Conservation (phyloP, 1,140 invertebrate species). For the Melitaea cinxia region DNA sequence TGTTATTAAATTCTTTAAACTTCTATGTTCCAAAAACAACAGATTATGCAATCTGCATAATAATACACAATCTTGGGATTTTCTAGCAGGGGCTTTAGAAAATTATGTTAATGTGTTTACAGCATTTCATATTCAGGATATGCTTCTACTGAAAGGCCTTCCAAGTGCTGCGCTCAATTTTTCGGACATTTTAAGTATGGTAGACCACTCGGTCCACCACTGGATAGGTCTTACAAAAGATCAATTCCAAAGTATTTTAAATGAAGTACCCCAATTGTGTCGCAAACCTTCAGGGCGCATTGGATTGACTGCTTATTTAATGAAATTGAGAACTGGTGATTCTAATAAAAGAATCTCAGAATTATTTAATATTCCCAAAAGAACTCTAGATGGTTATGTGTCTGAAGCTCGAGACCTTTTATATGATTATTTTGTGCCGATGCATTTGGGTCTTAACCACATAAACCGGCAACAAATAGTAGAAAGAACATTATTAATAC, state of each 20-base stretch:
- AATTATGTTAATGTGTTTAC: slow-evolving; percentile 37
- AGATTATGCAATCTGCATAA: slow-evolving; percentile 19
- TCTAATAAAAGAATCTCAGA: slow-evolving; percentile 20
- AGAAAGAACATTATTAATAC: slow-evolving; percentile 17
- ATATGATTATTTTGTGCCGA: slow-evolving; percentile 39
- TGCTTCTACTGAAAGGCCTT: not conserved
- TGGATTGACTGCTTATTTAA: slow-evolving; percentile 26
- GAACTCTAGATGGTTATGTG: slow-evolving; percentile 34
- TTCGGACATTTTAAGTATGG: slow-evolving; percentile 9
- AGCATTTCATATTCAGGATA: slow-evolving; percentile 24
- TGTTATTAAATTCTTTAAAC: slow-evolving; percentile 28
- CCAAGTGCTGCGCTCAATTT: not conserved
- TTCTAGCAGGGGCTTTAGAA: slow-evolving; percentile 18
- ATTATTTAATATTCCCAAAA: slow-evolving; percentile 34
- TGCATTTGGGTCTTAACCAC: slow-evolving; percentile 33
- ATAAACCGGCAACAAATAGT: slow-evolving; percentile 8
- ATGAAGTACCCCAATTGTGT: slow-evolving; percentile 16
- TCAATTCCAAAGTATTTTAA: slow-evolving; percentile 33
- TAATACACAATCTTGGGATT: slow-evolving; percentile 12
- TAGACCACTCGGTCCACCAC: slow-evolving; percentile 28
- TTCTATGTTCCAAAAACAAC: slow-evolving; percentile 40
- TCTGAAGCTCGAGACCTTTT: slow-evolving; percentile 28
- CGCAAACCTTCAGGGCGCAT: slow-evolving; percentile 19
- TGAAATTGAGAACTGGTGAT: slow-evolving; percentile 35
- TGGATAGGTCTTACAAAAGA: slow-evolving; percentile 37